A percentile compares a stretch with the other conserved stretches of the same genome.
These are phyloP conservation scores for Crossaster papposus DNA, from an alignment of 53 echinoderm and acorn worm species.

Conservation along the genomic window DNA sequence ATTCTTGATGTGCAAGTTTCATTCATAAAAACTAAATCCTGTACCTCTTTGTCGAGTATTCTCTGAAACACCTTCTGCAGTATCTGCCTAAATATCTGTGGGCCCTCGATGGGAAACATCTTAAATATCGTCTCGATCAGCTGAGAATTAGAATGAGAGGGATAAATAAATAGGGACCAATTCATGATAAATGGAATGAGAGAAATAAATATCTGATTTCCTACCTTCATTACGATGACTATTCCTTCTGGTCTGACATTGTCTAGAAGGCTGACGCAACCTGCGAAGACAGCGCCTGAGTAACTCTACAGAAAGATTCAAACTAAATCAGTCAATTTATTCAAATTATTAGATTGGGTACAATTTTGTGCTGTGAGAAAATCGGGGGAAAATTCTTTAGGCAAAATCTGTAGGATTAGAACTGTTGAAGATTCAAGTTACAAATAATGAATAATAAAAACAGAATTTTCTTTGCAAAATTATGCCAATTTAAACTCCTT, in stretches of 20 bases:
- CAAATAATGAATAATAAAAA: too few species aligned
- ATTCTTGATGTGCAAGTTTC: too few species aligned
- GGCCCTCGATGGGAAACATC: conserved; percentile 88
- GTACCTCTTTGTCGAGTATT: conserved; percentile 80
- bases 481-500: background rate
- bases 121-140: conserved; percentile 87
- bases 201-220: background rate
- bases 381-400: too few species aligned
- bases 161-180: background rate
- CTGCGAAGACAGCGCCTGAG: conserved; percentile 73
- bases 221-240: conserved; percentile 85
- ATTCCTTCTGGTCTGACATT: conserved; percentile 88
- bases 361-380: too few species aligned
- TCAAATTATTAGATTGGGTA: too few species aligned
- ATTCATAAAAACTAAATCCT: background rate
- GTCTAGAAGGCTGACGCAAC: conserved; percentile 70
- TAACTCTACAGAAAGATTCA: conserved; percentile 60
- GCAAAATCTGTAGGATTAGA: too few species aligned
- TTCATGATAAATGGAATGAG: background rate
- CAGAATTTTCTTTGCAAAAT: too few species aligned
- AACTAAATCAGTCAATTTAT: background rate
- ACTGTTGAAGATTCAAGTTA: too few species aligned
- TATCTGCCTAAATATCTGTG: conserved; percentile 85
- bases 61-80: conserved; percentile 79
- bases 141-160: conserved; percentile 47